Evolutionary conservation across 2,113 vertebrate species (phyloP), one percentile per base, ranked within the genome.

Genomic region (Nanger granti): DNA sequence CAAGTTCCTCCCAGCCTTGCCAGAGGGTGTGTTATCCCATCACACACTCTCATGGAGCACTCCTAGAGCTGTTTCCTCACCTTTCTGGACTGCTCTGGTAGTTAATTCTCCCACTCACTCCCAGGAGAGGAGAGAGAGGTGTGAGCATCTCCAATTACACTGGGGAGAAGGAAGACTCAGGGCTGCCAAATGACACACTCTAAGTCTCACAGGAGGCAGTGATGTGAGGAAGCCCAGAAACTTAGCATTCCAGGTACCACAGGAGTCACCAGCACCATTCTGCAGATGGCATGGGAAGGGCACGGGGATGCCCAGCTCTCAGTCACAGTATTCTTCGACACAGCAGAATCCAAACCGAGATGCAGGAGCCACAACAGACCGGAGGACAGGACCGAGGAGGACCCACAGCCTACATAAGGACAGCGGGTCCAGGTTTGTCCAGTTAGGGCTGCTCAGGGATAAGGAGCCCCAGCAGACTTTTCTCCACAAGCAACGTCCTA

Each of bases 51-150:
- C 41, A 18, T 0, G 29, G 59, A 87, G 55, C 91, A 47, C 24
- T 88, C 73, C 79, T 29, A n/a, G 62, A 96, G 84, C 59, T 41
- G 18, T 9, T 62, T 85, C 92, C 95, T 91, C 34, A 4, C 93
- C 9, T 31, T 31, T 64, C 97, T 92, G 66, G 66, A 84, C 12
- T 88, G 44, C n/a, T 52, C 93, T 76, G 54, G 55, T 87, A 97
- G 96, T 89, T 93, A 96, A 97, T 96, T 97, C 91, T 95, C 96
- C 97, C 69, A 20, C 55, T 87, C 28, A 62, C 54, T 96, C 91
- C 89, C 84, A 83, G 87, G 64, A 95, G 92, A n/a, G 54, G 49
- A 85, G 47, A 91, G 55, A 47, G 80, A 94, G 44, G 59, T 89
- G 69, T 87, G 94, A 93, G 64, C 54, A 57, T 91, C 73, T 96